phyloP scores from a whole-genome alignment of 1,140 invertebrate species.

The Drosophila insularis region DNA sequence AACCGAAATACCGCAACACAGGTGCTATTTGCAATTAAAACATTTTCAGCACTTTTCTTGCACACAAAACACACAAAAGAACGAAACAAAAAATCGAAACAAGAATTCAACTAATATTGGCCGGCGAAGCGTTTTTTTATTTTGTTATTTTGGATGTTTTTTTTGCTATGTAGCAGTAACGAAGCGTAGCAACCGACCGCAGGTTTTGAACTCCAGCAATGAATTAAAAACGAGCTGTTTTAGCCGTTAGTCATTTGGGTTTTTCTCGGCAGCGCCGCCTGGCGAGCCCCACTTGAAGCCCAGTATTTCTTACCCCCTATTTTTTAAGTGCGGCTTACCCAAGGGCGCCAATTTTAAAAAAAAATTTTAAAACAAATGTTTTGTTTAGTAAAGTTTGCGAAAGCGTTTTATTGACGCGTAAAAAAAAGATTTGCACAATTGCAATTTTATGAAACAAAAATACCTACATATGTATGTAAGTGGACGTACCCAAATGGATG shows the following conservation, averaged over 20 bases:
- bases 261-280: background rate
- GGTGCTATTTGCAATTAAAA: slow-evolving; percentile 47
- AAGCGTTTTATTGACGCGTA: too few relatives aligned
- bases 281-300: background rate
- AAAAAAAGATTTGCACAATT: too few relatives aligned
- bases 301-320: background rate
- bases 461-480: too few relatives aligned
- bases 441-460: too few relatives aligned
- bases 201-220: slow-evolving; percentile 35
- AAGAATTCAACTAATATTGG: slow-evolving; percentile 10
- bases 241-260: slow-evolving; percentile 10
- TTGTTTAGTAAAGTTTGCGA: too few relatives aligned
- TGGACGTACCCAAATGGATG: too few relatives aligned
- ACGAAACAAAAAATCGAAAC: slow-evolving; percentile 17
- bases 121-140: slow-evolving; percentile 13
- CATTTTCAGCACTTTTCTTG: slow-evolving; percentile 31
- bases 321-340: background rate
- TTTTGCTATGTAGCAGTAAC: background rate
- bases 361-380: too few relatives aligned
- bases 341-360: background rate
- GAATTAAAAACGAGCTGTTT: slow-evolving; percentile 42
- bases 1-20: slow-evolving; percentile 26
- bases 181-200: slow-evolving; percentile 12
- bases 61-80: slow-evolving; percentile 26
- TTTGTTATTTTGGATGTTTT: background rate